Conservation (phyloP, 2,888 invertebrate genomes). For the Lasioglossum figueresi region DNA sequence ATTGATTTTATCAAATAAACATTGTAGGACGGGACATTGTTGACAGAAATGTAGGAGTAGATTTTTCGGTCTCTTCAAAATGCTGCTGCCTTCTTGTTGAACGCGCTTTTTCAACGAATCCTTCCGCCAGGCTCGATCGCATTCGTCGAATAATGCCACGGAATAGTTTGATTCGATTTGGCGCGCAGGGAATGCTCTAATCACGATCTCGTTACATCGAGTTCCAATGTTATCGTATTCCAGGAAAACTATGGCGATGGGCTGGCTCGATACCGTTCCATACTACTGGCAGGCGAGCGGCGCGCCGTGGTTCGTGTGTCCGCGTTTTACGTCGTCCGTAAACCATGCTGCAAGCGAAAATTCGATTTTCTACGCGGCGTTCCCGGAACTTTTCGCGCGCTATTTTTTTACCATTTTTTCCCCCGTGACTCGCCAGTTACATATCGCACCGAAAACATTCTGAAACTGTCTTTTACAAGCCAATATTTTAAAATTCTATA, state of each 20-base stretch:
- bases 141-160: not conserved
- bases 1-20: too few species aligned
- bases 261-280: slow-evolving; percentile 9
- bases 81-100: not conserved
- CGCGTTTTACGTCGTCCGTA: too few species aligned
- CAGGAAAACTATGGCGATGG: not conserved
- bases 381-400: not conserved
- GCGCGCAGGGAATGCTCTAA: not conserved
- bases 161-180: slow-evolving; percentile 9
- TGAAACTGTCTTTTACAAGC: not conserved
- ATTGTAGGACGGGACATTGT: too few species aligned
- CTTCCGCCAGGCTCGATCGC: not conserved
- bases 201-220: not conserved
- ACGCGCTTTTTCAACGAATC: not conserved
- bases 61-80: too few species aligned
- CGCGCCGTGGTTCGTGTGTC: not conserved
- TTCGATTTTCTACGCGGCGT: not conserved
- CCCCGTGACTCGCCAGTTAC: not conserved
- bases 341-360: not conserved
- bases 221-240: slow-evolving; percentile 2
- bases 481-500: not conserved
- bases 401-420: not conserved
- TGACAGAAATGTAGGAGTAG: too few species aligned
- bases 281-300: slow-evolving; percentile 22
- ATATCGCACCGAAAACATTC: not conserved